Conservation (phyloP, 2,797 vertebrate species). For the Chromis chromis region DNA sequence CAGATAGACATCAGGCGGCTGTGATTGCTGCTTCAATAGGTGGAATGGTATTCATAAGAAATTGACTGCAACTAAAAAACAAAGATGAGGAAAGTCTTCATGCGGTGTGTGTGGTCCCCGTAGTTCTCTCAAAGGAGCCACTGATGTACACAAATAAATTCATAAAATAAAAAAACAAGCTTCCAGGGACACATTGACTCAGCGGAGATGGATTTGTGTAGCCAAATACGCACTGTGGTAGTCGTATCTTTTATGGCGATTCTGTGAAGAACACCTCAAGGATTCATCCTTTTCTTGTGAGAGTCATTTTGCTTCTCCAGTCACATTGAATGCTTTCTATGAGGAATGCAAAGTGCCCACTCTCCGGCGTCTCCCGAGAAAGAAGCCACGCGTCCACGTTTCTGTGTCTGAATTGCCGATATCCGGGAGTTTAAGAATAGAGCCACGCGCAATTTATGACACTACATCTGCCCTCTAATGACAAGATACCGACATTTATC, state of each 20-base stretch:
- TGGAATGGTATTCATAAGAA: constrained; percentile 19
- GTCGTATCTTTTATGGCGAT: constrained; percentile 9
- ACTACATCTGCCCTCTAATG: constrained; percentile 42
- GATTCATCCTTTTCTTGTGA: constrained; percentile 13
- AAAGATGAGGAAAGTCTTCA: constrained; percentile 10
- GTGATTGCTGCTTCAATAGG: constrained; percentile 14
- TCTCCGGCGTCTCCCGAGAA: background rate
- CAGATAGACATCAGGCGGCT: constrained; percentile 18
- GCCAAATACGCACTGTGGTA: constrained; percentile 4
- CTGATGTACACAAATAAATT: constrained; percentile 26
- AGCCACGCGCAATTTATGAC: constrained; percentile 27
- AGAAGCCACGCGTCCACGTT: background rate
- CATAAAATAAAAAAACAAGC: constrained; percentile 15
- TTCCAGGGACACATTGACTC: constrained; percentile 17
- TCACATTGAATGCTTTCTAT: background rate
- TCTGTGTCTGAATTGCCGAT: constrained; percentile 15
- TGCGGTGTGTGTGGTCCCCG: background rate
- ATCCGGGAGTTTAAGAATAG: constrained; percentile 31
- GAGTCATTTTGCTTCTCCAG: constrained; percentile 6
- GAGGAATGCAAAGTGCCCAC: constrained; percentile 20
- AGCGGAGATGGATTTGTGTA: constrained; percentile 19
- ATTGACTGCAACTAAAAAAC: constrained; percentile 11
- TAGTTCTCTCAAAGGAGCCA: constrained; percentile 4
- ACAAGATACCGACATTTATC: constrained; percentile 63
- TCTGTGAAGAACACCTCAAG: constrained; percentile 19